These are phyloP conservation scores for Ophioderma brevispina DNA, from an alignment of 35 echinoderm and acorn worm genomes.

Conservation along the genomic window DNA sequence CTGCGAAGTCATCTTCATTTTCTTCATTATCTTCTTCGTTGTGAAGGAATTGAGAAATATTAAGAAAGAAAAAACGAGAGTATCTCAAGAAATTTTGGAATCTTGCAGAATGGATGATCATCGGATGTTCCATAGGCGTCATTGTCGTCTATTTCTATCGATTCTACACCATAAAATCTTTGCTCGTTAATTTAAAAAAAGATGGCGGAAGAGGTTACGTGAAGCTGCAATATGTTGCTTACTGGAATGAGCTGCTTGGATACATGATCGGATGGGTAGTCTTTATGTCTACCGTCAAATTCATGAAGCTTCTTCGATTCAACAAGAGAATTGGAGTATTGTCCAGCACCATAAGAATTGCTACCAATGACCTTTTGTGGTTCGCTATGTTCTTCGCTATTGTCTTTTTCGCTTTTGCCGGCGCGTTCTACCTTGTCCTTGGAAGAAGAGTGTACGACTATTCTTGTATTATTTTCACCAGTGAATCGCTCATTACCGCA, in stretches of 20 bases:
- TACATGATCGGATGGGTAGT: constrained; percentile 82
- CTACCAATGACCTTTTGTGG: constrained; percentile 78
- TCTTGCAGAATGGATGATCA: constrained; percentile 69
- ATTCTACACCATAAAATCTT: constrained; percentile 58
- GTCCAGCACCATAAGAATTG: constrained; percentile 72
- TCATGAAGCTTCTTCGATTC: constrained; percentile 92
- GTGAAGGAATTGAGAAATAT: constrained; percentile 69
- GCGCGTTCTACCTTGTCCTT: constrained; percentile 78
- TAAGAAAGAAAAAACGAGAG: constrained; percentile 24
- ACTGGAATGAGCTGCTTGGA: constrained; percentile 92
- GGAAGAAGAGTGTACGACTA: constrained; percentile 57
- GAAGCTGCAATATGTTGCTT: constrained; percentile 96
- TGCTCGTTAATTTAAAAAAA: constrained; percentile 49
- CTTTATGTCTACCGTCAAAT: constrained; percentile 82
- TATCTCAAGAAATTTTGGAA: constrained; percentile 93
- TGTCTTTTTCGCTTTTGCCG: constrained; percentile 84
- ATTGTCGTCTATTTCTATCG: constrained; percentile 93
- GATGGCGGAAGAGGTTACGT: constrained; percentile 58
- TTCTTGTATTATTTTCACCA: constrained; percentile 88
- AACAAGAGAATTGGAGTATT: constrained; percentile 90
- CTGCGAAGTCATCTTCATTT: constrained; percentile 76
- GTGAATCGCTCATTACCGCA: constrained; percentile 64
- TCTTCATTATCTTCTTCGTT: constrained; percentile 86
- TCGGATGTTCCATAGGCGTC: constrained; percentile 66
- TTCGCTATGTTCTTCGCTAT: constrained; percentile 91